A percentile compares a stretch with the other conserved stretches of the same genome.
phyloP scores from a whole-genome alignment of 2,888 invertebrate genomes.

The Monochamus alternatus region DNA sequence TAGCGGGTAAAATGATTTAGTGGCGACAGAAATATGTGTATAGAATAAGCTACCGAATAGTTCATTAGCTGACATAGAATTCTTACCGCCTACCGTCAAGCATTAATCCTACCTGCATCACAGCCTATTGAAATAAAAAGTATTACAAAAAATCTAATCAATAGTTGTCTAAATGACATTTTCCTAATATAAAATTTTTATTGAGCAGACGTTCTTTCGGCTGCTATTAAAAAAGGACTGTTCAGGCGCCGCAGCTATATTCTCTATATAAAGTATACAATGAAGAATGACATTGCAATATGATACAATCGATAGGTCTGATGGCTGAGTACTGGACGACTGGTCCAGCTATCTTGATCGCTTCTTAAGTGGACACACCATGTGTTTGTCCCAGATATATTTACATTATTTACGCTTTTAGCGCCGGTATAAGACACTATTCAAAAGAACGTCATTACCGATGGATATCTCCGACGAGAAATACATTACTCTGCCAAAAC shows the following conservation, averaged over 20 bases:
- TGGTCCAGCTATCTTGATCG: constrained; percentile 62
- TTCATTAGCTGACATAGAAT: constrained; percentile 56
- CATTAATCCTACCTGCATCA: constrained; percentile 48
- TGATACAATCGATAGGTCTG: constrained; percentile 61
- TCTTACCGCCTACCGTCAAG: constrained; percentile 46
- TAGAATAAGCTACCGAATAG: constrained; percentile 59
- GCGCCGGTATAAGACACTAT: constrained; percentile 45
- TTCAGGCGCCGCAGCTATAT: constrained; percentile 56
- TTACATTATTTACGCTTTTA: constrained; percentile 56
- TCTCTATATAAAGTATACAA: constrained; percentile 54
- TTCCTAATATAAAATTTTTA: constrained; percentile 56
- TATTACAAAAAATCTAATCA: constrained; percentile 44
- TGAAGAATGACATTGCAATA: constrained; percentile 66
- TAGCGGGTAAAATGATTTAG: constrained; percentile 57
- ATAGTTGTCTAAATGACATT: constrained; percentile 54
- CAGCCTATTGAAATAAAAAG: constrained; percentile 45
- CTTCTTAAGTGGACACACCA: constrained; percentile 65
- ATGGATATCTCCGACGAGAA: constrained; percentile 25
- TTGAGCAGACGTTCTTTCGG: constrained; percentile 55
- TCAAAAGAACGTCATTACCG: constrained; percentile 32
- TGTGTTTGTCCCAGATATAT: constrained; percentile 64
- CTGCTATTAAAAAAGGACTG: constrained; percentile 55
- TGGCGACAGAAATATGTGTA: constrained; percentile 57
- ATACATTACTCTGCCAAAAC: constrained; percentile 34
- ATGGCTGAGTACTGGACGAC: constrained; percentile 61